phyloP scores from a whole-genome alignment of 2,113 vertebrate genomes.

The Athene cunicularia region DNA sequence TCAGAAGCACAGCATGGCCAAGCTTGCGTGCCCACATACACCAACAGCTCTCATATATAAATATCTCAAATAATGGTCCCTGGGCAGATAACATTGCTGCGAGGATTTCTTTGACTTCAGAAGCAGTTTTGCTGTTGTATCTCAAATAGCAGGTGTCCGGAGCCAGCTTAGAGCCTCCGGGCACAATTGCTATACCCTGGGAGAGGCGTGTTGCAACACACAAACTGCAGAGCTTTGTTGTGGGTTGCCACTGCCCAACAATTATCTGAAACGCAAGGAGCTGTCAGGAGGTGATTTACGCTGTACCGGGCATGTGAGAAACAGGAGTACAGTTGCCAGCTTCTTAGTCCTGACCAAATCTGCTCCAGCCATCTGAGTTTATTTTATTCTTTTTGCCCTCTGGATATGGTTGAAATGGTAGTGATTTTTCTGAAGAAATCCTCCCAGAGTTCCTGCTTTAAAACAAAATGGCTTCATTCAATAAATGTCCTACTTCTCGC shows the following conservation, averaged over 20 bases:
- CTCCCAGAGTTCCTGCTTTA: constrained; percentile 6
- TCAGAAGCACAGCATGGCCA: background rate
- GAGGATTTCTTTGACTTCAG: constrained; percentile 63
- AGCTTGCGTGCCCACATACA: background rate
- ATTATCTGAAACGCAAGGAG: constrained; percentile 10
- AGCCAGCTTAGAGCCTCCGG: background rate
- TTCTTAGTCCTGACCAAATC: constrained; percentile 27
- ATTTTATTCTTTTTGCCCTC: constrained; percentile 16
- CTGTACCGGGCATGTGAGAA: background rate
- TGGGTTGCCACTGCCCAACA: constrained; percentile 39
- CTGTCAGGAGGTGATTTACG: constrained; percentile 53
- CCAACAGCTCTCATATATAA: background rate
- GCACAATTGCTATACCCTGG: background rate
- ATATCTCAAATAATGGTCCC: background rate
- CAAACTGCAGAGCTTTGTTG: constrained; percentile 40
- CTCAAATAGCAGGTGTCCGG: constrained; percentile 28
- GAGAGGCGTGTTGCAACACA: background rate
- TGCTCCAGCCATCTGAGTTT: constrained; percentile 40
- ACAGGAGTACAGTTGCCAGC: constrained; percentile 4
- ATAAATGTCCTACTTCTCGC: background rate
- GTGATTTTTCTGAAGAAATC: constrained; percentile 28
- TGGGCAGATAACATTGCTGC: background rate
- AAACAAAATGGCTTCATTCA: constrained; percentile 26
- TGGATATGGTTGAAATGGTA: constrained; percentile 19
- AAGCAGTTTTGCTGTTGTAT: constrained; percentile 23